These are phyloP conservation scores for Todiramphus saurophagus DNA, from an alignment of 2,113 vertebrate species.

Conservation along the genomic window DNA sequence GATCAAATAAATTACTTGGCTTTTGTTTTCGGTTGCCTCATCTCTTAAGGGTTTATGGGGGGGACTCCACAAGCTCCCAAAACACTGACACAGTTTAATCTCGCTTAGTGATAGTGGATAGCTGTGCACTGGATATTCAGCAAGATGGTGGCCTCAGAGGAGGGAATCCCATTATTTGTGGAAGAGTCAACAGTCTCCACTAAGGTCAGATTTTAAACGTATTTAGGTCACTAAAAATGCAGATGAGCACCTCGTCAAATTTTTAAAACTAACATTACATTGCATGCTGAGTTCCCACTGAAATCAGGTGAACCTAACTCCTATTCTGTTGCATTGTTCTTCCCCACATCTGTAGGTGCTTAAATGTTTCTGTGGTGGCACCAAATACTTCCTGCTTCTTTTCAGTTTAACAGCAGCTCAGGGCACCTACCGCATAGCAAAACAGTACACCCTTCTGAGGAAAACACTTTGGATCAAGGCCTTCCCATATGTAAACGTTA, in stretches of 20 bases:
- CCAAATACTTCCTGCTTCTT: background rate
- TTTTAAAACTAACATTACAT: background rate
- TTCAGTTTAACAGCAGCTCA: background rate
- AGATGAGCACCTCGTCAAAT: background rate
- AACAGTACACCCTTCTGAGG: background rate
- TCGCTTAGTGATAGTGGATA: accelerated
- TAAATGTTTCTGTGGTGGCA: background rate
- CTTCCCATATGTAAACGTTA: background rate
- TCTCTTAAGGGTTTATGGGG: background rate
- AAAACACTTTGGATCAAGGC: background rate
- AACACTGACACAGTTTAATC: background rate
- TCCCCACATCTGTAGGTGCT: background rate
- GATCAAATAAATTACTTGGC: constrained; percentile 29
- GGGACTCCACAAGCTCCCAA: background rate
- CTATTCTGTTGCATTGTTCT: background rate
- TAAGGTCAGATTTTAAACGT: background rate
- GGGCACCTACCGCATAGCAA: background rate
- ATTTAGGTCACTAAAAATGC: background rate
- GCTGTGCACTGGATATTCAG: background rate
- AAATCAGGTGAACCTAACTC: background rate
- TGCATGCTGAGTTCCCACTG: background rate
- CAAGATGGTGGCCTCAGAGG: background rate
- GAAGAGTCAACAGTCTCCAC: background rate
- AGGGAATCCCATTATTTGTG: background rate
- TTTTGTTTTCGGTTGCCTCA: background rate